phyloP scores from a whole-genome alignment of 2,113 vertebrate species.

The Grantiella picta region DNA sequence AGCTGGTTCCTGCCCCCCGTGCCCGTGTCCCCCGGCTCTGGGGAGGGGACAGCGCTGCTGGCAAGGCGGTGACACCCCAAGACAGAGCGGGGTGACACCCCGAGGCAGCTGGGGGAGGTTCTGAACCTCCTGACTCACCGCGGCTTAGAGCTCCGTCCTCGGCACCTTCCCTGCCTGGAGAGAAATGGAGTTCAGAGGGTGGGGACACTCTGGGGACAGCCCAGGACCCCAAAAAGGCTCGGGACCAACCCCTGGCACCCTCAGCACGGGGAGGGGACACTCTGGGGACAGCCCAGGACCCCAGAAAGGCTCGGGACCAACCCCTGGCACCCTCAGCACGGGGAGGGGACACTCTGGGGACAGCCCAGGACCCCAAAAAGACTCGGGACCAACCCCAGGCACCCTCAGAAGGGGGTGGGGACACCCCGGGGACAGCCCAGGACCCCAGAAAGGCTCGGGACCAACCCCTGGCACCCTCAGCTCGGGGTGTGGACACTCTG shows the following conservation, averaged over 20 bases:
- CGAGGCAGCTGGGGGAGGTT: fast-evolving
- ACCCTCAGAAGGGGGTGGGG: too few relatives aligned
- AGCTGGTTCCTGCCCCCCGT: too few relatives aligned
- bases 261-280: too few relatives aligned
- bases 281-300: too few relatives aligned
- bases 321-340: neutral
- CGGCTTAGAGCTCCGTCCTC: fast-evolving
- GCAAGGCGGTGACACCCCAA: neutral
- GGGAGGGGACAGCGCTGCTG: neutral
- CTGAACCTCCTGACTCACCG: neutral
- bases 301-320: too few relatives aligned
- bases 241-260: too few relatives aligned
- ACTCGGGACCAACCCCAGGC: too few relatives aligned
- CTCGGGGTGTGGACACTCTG: neutral
- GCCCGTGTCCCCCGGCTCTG: fast-evolving
- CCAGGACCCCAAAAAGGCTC: neutral
- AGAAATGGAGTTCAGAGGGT: neutral
- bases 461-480: neutral
- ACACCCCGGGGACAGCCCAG: too few relatives aligned
- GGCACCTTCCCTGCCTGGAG: neutral
- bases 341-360: neutral
- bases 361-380: neutral
- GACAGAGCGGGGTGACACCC: neutral
- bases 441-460: too few relatives aligned
- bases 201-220: neutral